Evolutionary conservation across 2,888 invertebrate species (phyloP), one percentile per base, ranked within the genome.

Genomic region (Drosophila formosana): DNA sequence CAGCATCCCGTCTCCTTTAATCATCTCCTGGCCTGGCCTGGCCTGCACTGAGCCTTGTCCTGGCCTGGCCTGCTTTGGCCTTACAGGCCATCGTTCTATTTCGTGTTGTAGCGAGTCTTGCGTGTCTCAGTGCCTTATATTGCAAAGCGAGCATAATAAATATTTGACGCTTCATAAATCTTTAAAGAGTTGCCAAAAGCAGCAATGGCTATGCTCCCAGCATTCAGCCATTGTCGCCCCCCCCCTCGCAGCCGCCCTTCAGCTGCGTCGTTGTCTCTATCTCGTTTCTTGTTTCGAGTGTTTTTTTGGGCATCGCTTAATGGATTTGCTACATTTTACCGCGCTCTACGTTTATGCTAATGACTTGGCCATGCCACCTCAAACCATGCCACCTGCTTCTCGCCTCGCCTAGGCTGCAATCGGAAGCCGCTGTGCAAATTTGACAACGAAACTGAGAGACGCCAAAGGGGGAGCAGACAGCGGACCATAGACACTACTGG

Each of bases 141-240:
- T 86, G 86, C 88, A 88, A 89, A 89, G 90, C 81, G 80, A 88
- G 86, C 88, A 90, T 90, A 89, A 89, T 90, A 89, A 89, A 89
- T 90, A 89, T 90, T 89, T 90, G 90, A 89, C 90, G 89, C 89
- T 90, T 89, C 89, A 89, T 89, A 89, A 89, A 89, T 89, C 90
- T 89, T 90, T 89, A 90, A 90, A 89, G 89, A 90, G 87, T 86
- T 90, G 76, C 85, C 85, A 85, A 88, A 87, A 84, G 60, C 63
- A 61, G 55, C 64, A 50, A 49, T 53, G 37, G 50, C 65, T 32
- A 30, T 43, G 37, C 13, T 52, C 13, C 11, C 37, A 53, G 45
- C 55, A 46, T 39, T 39, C 65, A 66, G 68, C 39, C 39, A 32
- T 53, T 37, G n/a, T 51, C 32, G 13, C 8, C 6, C 28, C 8